Conservation (phyloP, 2,797 vertebrate species). For the Anas georgica region DNA sequence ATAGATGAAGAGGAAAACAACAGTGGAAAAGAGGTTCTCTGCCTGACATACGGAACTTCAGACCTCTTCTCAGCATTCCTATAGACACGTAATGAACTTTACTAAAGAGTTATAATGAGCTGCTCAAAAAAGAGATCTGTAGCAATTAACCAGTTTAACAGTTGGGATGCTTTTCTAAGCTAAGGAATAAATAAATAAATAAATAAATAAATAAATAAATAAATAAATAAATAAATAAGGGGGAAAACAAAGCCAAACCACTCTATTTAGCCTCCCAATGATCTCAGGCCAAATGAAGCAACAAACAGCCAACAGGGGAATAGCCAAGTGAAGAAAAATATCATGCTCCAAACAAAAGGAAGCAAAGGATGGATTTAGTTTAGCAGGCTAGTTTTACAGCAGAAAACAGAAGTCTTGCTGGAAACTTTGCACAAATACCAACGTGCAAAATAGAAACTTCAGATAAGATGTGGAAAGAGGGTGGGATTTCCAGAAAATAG, state of each 20-base stretch:
- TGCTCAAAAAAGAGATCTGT: background rate
- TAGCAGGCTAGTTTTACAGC: background rate
- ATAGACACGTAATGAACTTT: fast-evolving
- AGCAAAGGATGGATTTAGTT: background rate
- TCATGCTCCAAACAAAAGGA: background rate
- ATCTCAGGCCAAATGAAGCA: background rate
- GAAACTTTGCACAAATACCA: conserved; percentile 27
- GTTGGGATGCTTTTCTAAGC: background rate
- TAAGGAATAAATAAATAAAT: background rate
- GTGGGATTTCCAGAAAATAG: conserved; percentile 80
- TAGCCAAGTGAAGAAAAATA: background rate
- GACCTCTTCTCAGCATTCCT: background rate
- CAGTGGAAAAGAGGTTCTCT: background rate
- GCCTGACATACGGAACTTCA: fast-evolving
- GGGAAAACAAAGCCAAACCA: background rate
- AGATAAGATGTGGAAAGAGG: conserved; percentile 52
- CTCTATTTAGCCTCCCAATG: background rate
- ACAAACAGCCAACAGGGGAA: background rate
- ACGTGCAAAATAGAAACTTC: conserved; percentile 68
- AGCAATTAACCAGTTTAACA: background rate
- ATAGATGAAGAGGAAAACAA: background rate
- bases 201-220: background rate
- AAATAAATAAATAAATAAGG: background rate
- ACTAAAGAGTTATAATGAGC: fast-evolving
- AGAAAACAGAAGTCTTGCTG: background rate